Evolutionary conservation across 2,888 invertebrate genomes (phyloP), one percentile per base, ranked within the genome.

Genomic region (Lithophane semibrunnea): DNA sequence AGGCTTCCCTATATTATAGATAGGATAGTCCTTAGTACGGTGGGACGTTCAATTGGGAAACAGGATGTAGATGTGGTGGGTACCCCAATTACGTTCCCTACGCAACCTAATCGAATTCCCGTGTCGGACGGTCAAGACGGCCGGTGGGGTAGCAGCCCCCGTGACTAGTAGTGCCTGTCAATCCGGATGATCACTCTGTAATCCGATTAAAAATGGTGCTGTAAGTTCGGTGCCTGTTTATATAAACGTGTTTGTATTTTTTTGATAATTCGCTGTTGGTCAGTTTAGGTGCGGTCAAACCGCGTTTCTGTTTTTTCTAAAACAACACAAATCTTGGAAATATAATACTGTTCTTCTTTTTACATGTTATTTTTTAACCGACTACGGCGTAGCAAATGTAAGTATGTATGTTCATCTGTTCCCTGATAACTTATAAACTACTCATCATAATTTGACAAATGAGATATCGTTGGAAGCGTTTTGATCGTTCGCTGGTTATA

Each of bases 101-200:
- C 81, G 77, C 56, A 84, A 85, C 84, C 91, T 93, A 93, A 93
- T 93, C 92, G 92, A 93, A 92, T 93, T 93, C 91, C 88, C 91
- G 85, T 93, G 92, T 93, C 89, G 80, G 81, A 81, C 79, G 83
- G 83, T 80, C 84, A 88, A 87, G 88, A 88, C 88, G 85, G 73
- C 65, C 77, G 77, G 68, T 73, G 60, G 66, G 73, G 79, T 61
- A 44, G 58, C 37, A 18, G 49, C 56, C 80, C 54, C 83, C 81
- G 63, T 83, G 73, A 75, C 77, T 66, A 77, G 72, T 56, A 75
- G 60, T 49, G 54, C 42, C 78, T 84, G 79, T 79, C 80, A 73
- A 78, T 78, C 81, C 63, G 71, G 70, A 71, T 70, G 77, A 63
- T 56, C 72, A 72, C 49, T 58, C 21, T 56, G 67, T 79, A 79